These are phyloP conservation scores for Neoscelio sp. DNA, from an alignment of 2,888 invertebrate genomes.

Conservation along the genomic window DNA sequence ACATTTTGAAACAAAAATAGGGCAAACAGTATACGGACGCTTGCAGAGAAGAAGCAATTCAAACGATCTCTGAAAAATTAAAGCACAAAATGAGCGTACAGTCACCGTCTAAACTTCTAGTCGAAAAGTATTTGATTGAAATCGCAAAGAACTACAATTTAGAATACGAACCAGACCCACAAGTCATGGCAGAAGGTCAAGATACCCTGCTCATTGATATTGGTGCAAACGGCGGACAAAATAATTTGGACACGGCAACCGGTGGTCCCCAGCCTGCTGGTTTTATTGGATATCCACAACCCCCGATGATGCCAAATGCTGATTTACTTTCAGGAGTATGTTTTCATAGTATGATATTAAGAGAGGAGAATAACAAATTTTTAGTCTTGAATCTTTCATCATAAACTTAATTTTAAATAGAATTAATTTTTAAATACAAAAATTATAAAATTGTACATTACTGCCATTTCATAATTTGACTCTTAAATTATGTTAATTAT, in stretches of 20 bases:
- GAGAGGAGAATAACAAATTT: no score
- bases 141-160: conserved; percentile 98
- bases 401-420: no score
- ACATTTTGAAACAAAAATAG: conserved; percentile 95
- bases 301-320: conserved; percentile 87
- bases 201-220: conserved; percentile 80
- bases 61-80: conserved; percentile 94
- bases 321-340: conserved; percentile 76
- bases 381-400: neutral
- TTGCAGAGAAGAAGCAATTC: conserved; percentile 91
- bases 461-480: no score
- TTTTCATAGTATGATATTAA: no score
- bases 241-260: conserved; percentile 85
- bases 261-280: conserved; percentile 88
- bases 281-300: conserved; percentile 92
- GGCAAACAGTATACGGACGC: conserved; percentile 96
- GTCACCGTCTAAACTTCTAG: conserved; percentile 96
- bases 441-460: no score
- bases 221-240: conserved; percentile 79
- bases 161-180: conserved; percentile 97
- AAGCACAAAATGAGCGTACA: conserved; percentile 97
- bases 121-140: conserved; percentile 97
- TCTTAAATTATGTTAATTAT: no score
- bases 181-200: conserved; percentile 91
- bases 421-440: no score